phyloP scores from a whole-genome alignment of 2,797 vertebrate genomes.

The Dicrostonyx torquatus region DNA sequence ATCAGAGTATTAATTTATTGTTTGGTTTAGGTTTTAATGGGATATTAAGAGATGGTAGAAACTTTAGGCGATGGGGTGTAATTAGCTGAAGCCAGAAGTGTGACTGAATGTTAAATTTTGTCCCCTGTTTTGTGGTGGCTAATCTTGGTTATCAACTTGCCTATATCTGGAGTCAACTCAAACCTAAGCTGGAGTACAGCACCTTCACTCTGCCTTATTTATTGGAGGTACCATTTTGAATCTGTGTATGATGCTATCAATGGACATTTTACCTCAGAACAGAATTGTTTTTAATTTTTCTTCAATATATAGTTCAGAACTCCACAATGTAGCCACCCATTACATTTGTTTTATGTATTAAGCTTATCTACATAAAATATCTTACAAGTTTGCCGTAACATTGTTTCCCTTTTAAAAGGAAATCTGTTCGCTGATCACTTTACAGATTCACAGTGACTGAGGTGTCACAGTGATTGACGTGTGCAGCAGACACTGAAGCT shows the following conservation, averaged over 20 bases:
- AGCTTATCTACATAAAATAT: slow-evolving; percentile 10
- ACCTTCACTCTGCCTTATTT: background rate
- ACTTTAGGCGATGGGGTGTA: background rate
- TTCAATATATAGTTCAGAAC: background rate
- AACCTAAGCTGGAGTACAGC: background rate
- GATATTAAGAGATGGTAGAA: background rate
- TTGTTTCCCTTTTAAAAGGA: background rate
- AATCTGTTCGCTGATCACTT: background rate
- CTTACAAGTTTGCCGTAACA: background rate
- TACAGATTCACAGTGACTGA: background rate
- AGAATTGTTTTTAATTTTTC: background rate
- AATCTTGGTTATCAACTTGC: background rate
- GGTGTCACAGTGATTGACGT: background rate
- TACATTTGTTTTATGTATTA: background rate
- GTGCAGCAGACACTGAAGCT: background rate
- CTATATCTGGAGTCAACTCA: background rate
- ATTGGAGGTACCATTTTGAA: background rate
- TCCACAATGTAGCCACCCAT: background rate
- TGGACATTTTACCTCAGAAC: background rate
- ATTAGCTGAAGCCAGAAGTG: background rate
- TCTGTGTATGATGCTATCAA: background rate
- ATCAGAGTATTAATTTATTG: background rate
- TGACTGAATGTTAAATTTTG: background rate
- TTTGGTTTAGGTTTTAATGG: background rate
- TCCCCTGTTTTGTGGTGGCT: background rate